Evolutionary conservation across 2,113 vertebrate species (phyloP).

Genomic region (Entomyzon cyanotis): DNA sequence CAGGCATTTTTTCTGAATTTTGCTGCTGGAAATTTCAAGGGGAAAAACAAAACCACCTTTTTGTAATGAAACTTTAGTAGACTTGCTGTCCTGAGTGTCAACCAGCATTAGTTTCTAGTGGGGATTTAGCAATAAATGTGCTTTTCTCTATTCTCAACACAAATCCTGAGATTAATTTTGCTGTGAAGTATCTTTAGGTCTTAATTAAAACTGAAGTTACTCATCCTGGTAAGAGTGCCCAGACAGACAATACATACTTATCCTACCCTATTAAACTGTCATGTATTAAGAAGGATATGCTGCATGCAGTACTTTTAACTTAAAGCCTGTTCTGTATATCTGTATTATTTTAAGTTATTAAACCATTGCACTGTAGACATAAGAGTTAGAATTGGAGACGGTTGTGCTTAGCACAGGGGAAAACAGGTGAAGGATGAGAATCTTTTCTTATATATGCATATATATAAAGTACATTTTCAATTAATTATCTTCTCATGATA

Average conservation of each 20-base stretch:
- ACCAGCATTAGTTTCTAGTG: background rate
- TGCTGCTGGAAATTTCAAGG: background rate
- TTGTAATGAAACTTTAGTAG: background rate
- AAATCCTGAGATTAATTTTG: slow-evolving; percentile 31
- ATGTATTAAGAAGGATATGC: background rate
- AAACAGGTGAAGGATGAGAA: background rate
- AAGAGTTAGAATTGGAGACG: background rate
- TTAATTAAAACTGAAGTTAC: slow-evolving; percentile 30
- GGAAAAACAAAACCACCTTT: rapidly evolving
- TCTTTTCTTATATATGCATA: background rate
- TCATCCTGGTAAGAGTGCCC: background rate
- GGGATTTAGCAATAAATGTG: background rate
- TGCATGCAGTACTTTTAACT: background rate
- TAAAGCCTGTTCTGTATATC: background rate
- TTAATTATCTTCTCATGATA: background rate
- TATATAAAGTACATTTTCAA: background rate
- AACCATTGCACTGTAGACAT: background rate
- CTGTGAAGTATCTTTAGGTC: background rate
- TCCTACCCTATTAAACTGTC: background rate
- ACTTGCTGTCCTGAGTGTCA: background rate
- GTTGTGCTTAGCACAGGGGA: background rate
- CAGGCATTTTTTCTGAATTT: background rate
- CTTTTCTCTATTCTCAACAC: background rate
- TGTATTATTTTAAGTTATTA: background rate
- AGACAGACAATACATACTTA: background rate